phyloP scores from a whole-genome alignment of 30 jellyfish, hydroid and myxozoan genomes.

The Cassiopea andromeda region DNA sequence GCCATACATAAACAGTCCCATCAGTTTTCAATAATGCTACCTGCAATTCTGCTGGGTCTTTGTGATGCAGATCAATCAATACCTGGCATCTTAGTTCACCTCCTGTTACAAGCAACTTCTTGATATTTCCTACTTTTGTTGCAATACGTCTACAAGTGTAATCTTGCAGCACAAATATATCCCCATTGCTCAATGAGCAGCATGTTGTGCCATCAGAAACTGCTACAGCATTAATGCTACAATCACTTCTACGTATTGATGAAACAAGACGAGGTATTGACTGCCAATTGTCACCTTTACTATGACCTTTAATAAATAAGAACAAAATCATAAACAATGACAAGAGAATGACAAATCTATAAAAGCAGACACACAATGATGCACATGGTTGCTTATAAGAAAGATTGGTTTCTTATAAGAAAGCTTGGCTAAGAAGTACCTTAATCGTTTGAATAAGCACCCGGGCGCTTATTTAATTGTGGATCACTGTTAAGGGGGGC shows the following conservation, averaged over 20 bases:
- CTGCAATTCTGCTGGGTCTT: conserved; percentile 66
- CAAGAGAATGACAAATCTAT: too few species aligned
- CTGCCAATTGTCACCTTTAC: conserved; percentile 62
- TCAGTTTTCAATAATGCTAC: conserved; percentile 46
- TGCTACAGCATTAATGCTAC: conserved; percentile 47
- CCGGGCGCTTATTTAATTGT: too few species aligned
- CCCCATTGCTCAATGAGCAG: conserved; percentile 83
- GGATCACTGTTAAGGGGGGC: too few species aligned
- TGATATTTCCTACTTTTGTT: conserved; percentile 25
- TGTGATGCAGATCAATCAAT: conserved; percentile 46
- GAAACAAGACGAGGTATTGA: conserved; percentile 73
- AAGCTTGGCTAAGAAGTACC: too few species aligned
- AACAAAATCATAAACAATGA: too few species aligned
- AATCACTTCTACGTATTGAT: conserved; percentile 37
- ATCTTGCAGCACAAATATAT: conserved; percentile 72
- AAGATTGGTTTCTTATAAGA: too few species aligned
- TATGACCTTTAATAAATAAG: conserved; percentile 52
- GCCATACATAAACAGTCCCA: conserved; percentile 79
- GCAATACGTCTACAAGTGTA: conserved; percentile 68
- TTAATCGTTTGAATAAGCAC: too few species aligned
- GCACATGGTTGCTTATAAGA: too few species aligned
- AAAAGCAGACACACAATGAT: too few species aligned
- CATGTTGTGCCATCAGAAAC: conserved; percentile 93
- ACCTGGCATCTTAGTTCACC: conserved; percentile 42
- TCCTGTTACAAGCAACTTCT: conserved; percentile 49